Conservation (phyloP, 2,888 invertebrate species). For the Augochlorella aurata region DNA sequence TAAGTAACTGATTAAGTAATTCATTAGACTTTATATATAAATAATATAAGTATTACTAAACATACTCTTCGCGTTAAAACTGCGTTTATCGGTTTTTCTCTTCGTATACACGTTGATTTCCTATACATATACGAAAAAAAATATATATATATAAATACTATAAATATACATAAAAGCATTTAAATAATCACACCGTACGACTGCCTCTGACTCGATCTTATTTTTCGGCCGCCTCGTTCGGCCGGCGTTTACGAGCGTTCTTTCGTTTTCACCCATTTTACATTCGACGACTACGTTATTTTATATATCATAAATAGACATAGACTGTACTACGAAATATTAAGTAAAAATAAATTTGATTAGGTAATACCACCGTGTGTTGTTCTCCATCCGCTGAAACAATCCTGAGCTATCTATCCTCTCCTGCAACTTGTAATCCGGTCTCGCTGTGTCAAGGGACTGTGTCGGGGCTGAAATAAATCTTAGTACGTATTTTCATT, state of each 20-base stretch:
- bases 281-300: slow-evolving; percentile 80
- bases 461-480: neutral
- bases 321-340: slow-evolving; percentile 82
- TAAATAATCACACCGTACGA: slow-evolving; percentile 65
- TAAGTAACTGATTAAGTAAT: slow-evolving; percentile 79
- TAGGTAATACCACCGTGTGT: slow-evolving; percentile 76
- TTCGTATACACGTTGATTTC: slow-evolving; percentile 66
- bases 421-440: neutral
- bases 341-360: slow-evolving; percentile 82
- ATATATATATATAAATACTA: slow-evolving; percentile 38
- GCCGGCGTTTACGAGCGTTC: slow-evolving; percentile 63
- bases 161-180: slow-evolving; percentile 61
- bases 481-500: neutral
- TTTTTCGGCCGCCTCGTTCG: slow-evolving; percentile 66
- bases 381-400: neutral
- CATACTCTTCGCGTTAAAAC: slow-evolving; percentile 69
- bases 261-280: slow-evolving; percentile 70
- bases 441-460: too few relatives aligned
- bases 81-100: slow-evolving; percentile 67
- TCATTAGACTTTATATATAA: slow-evolving; percentile 81
- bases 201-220: slow-evolving; percentile 71
- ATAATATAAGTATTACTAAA: slow-evolving; percentile 79
- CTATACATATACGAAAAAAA: slow-evolving; percentile 55
- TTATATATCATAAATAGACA: slow-evolving; percentile 81
- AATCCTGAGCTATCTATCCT: too few relatives aligned